phyloP scores from a whole-genome alignment of 2,797 vertebrate genomes.

The Loriculus beryllinus region DNA sequence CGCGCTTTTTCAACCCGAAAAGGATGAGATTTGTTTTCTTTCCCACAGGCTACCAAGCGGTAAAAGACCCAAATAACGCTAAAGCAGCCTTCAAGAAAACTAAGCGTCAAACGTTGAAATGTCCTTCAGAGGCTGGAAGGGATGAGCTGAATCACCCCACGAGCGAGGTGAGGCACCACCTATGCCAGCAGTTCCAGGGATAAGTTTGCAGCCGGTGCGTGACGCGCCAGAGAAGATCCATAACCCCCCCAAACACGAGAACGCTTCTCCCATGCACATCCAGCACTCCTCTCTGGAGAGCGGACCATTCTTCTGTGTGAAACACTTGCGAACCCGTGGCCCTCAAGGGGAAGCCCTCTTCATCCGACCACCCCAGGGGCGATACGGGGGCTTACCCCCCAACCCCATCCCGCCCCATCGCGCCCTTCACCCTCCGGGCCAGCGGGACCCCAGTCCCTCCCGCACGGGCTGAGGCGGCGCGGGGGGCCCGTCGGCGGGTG shows the following conservation, averaged over 20 bases:
- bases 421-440: not conserved
- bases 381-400: not conserved
- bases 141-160: conserved; percentile 33
- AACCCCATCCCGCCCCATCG: not conserved
- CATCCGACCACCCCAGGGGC: not conserved
- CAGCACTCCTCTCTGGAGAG: not conserved
- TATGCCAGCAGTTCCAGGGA: conserved; percentile 8
- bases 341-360: not conserved
- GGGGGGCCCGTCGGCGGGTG: not conserved
- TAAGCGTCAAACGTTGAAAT: not conserved
- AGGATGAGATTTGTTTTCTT: not conserved
- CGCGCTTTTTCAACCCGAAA: fast-evolving
- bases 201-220: conserved; percentile 1
- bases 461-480: not conserved
- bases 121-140: conserved; percentile 1
- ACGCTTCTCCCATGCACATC: not conserved
- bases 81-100: not conserved
- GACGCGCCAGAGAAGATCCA: not conserved
- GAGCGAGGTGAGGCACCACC: conserved; percentile 5
- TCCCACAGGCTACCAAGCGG: not conserved
- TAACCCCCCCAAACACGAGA: too few relatives aligned
- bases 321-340: not conserved
- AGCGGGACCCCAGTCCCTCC: not conserved
- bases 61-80: not conserved
- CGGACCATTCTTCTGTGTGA: too few relatives aligned